phyloP scores from a whole-genome alignment of 2,113 vertebrate genomes.

The Capreolus pygargus region DNA sequence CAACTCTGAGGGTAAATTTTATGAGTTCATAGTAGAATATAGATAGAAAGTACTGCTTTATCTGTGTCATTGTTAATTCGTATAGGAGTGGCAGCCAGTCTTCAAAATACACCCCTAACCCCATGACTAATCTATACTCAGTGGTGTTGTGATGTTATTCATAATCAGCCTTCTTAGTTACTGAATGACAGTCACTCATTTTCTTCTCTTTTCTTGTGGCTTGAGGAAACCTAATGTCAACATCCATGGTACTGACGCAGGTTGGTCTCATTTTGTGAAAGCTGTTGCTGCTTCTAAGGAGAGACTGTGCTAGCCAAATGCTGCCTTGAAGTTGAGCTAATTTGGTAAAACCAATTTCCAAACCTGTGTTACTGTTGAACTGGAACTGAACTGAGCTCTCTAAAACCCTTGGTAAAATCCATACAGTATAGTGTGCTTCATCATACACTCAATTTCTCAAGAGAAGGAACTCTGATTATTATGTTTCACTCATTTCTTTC shows the following conservation, averaged over 20 bases:
- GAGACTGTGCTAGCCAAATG: accelerated
- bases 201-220: neutral
- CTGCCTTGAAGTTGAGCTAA: neutral
- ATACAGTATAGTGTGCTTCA: neutral
- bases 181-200: neutral
- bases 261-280: neutral
- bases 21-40: too few relatives aligned
- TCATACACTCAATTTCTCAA: neutral
- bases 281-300: neutral
- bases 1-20: neutral
- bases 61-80: neutral
- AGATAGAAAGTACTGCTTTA: neutral
- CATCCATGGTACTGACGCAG: neutral
- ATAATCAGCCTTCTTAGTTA: neutral
- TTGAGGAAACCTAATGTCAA: neutral
- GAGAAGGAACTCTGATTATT: neutral
- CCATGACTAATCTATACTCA: neutral
- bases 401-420: neutral
- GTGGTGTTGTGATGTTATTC: accelerated
- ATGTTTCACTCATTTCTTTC: neutral
- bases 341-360: neutral
- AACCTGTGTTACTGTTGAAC: neutral
- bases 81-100: neutral
- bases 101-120: neutral
- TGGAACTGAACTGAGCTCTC: neutral